Evolutionary conservation across 2,113 vertebrate genomes (phyloP).

Genomic region (Microcebus lehilahytsara): DNA sequence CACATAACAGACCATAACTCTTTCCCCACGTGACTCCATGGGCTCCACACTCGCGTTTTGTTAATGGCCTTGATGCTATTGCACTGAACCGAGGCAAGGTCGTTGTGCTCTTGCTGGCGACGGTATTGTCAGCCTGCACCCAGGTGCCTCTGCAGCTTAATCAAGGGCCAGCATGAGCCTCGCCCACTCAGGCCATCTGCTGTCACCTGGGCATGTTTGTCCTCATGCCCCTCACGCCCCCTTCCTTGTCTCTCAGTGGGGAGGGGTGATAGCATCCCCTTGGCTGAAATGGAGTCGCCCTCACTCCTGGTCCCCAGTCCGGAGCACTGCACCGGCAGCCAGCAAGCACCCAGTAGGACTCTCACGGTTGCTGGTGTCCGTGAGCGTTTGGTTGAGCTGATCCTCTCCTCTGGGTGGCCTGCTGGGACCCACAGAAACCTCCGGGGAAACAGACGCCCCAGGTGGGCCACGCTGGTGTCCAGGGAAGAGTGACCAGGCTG

Average conservation of each 20-base stretch:
- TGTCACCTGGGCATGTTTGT: neutral
- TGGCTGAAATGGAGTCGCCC: accelerated
- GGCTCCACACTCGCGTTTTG: neutral
- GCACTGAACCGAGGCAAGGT: accelerated
- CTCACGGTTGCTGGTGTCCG: neutral
- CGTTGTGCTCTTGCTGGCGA: neutral
- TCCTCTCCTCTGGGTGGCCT: neutral
- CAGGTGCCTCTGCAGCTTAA: neutral
- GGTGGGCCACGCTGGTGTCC: neutral
- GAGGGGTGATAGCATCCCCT: neutral
- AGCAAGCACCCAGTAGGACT: no score
- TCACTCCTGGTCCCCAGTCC: neutral
- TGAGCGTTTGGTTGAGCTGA: accelerated
- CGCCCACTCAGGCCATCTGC: neutral
- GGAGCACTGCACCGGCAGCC: neutral
- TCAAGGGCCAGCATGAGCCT: neutral
- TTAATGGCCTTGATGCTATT: no score
- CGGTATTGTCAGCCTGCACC: neutral
- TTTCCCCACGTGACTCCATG: no score
- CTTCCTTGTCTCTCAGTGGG: accelerated
- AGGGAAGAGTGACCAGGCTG: neutral
- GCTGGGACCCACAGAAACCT: neutral
- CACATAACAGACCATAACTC: no score
- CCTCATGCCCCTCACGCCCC: neutral
- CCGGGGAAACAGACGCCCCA: accelerated